Percentiles rank a stretch among this genome's conserved stretches.
Evolutionary conservation across 1,140 invertebrate species (phyloP).

Genomic region (Ectropis grisescens): DNA sequence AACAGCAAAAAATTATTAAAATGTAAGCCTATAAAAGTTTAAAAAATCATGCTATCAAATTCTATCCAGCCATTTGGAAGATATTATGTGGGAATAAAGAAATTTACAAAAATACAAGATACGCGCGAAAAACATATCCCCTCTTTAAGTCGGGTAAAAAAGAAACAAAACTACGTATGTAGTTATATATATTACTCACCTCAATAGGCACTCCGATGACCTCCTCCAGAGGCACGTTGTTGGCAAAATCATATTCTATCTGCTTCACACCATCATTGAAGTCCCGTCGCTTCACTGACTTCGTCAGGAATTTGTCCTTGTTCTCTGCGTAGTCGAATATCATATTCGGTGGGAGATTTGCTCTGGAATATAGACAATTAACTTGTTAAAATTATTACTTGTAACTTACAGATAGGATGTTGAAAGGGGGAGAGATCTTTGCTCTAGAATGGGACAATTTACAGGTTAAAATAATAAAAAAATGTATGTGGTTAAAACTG

Average conservation of each 20-base stretch:
- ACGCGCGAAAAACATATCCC: too few relatives aligned
- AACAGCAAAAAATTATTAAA: too few relatives aligned
- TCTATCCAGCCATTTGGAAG: too few relatives aligned
- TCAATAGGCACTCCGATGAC: conserved; percentile 31
- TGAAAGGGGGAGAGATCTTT: too few relatives aligned
- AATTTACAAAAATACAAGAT: too few relatives aligned
- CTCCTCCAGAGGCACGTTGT: conserved; percentile 51
- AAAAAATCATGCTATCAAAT: too few relatives aligned
- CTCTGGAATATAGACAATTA: conserved; percentile 44
- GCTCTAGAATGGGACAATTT: too few relatives aligned
- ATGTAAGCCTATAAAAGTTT: too few relatives aligned
- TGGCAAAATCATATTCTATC: conserved; percentile 66
- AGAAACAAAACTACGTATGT: too few relatives aligned
- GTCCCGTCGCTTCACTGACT: conserved; percentile 55
- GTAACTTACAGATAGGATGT: conserved; percentile 1
- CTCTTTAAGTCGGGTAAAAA: too few relatives aligned
- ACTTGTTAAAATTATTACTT: not conserved
- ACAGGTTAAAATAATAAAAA: not conserved
- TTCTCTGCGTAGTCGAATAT: conserved; percentile 67
- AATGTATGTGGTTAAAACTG: too few relatives aligned
- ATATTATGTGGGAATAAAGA: too few relatives aligned
- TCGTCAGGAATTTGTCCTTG: conserved; percentile 62
- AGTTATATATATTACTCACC: conserved; percentile 25
- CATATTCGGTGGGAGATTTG: conserved; percentile 61
- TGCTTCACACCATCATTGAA: conserved; percentile 63